These are phyloP conservation scores for Vesta saturnalis DNA, from an alignment of 2,888 invertebrate genomes.

Conservation along the genomic window DNA sequence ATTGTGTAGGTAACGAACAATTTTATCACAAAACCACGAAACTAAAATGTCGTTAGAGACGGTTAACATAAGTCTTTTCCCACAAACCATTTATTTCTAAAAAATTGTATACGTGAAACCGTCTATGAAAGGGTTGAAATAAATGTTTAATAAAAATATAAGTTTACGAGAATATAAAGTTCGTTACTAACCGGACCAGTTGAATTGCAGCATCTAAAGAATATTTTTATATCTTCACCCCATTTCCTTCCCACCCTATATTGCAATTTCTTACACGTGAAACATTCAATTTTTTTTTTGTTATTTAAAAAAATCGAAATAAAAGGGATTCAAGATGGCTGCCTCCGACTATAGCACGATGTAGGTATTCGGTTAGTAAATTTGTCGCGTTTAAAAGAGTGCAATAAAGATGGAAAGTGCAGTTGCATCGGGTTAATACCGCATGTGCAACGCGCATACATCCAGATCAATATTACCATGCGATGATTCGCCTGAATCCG, in stretches of 20 bases:
- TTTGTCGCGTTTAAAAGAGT: slow-evolving; percentile 22
- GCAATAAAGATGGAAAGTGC: slow-evolving; percentile 37
- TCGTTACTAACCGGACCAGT: slow-evolving; percentile 33
- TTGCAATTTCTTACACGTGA: background rate
- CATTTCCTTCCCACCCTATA: slow-evolving; percentile 19
- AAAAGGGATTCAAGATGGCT: slow-evolving; percentile 7
- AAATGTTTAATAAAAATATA: slow-evolving; percentile 6
- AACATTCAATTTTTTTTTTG: background rate
- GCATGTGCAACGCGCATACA: slow-evolving; percentile 41
- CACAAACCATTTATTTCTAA: slow-evolving; percentile 1
- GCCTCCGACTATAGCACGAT: background rate
- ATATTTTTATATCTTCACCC: slow-evolving; percentile 22
- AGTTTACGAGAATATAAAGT: slow-evolving; percentile 21
- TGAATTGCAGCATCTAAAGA: slow-evolving; percentile 19
- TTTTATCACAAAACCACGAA: no score
- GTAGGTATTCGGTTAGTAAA: no score
- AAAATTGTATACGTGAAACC: slow-evolving; percentile 18
- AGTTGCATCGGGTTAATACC: slow-evolving; percentile 35
- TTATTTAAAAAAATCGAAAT: slow-evolving; percentile 1
- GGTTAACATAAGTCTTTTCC: background rate
- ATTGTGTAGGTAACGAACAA: no score
- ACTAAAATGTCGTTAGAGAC: background rate
- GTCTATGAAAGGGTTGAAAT: slow-evolving; percentile 12
- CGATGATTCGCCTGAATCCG: slow-evolving; percentile 36
- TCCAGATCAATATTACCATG: slow-evolving; percentile 38